Evolutionary conservation across 1,140 invertebrate genomes (phyloP).

Genomic region (Metaphire vulgaris): DNA sequence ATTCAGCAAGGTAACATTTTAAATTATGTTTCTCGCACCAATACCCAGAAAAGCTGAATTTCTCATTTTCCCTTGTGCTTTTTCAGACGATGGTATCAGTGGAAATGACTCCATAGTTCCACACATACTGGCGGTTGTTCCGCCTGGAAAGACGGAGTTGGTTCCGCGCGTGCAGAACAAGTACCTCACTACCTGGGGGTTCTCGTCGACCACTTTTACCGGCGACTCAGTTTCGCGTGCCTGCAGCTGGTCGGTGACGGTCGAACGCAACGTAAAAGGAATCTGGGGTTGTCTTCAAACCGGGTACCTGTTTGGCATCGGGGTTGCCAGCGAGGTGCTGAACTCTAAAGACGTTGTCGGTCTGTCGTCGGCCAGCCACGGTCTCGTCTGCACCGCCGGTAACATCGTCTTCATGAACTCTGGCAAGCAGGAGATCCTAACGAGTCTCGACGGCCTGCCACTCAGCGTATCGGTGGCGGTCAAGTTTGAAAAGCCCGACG

Average conservation of each 20-base stretch:
- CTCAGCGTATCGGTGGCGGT: conserved; percentile 38
- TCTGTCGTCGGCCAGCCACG: conserved; percentile 36
- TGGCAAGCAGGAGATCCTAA: conserved; percentile 36
- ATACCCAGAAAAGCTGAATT: background rate
- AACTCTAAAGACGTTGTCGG: conserved; percentile 43
- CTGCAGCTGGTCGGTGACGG: conserved; percentile 40
- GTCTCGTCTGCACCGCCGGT: conserved; percentile 40
- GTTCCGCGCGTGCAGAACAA: conserved; percentile 36
- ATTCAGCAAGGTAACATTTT: no score
- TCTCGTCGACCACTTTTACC: conserved; percentile 43
- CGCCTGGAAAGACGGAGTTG: conserved; percentile 33
- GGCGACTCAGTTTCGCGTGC: conserved; percentile 33
- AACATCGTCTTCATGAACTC: conserved; percentile 36
- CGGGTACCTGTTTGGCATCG: conserved; percentile 44
- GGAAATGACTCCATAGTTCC: conserved; percentile 37
- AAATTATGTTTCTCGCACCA: no score
- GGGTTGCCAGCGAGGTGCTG: conserved; percentile 37
- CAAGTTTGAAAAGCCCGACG: conserved; percentile 32
- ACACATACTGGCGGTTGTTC: conserved; percentile 36
- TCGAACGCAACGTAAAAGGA: conserved; percentile 37
- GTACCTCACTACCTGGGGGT: conserved; percentile 44
- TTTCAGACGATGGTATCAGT: conserved; percentile 35
- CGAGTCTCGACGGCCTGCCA: conserved; percentile 38
- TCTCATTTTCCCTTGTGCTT: background rate
- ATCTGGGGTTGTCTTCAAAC: background rate